phyloP scores from a whole-genome alignment of 2,113 vertebrate genomes.

The Pteropus alecto region DNA sequence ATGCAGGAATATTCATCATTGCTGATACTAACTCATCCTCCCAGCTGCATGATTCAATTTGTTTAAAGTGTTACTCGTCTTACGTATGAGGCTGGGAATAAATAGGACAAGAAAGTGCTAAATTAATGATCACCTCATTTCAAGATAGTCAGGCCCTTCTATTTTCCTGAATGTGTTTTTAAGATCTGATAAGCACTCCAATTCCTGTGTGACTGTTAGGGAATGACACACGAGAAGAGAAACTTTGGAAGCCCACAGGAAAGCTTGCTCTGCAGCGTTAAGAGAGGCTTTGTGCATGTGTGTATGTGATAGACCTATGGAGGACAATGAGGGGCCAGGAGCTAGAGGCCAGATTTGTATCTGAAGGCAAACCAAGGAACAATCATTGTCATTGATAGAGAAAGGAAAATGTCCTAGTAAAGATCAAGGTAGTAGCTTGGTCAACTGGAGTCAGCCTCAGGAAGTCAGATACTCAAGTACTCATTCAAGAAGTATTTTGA shows the following conservation, averaged over 20 bases:
- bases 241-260: neutral
- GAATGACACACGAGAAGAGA: neutral
- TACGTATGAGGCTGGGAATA: slow-evolving; percentile 50
- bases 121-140: slow-evolving; percentile 57
- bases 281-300: neutral
- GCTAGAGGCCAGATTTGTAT: neutral
- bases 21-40: slow-evolving; percentile 69
- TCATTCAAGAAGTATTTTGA: neutral
- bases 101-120: slow-evolving; percentile 55
- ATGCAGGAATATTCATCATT: slow-evolving; percentile 72
- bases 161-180: slow-evolving; percentile 40
- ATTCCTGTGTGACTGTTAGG: neutral
- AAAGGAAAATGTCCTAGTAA: neutral
- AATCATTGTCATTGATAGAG: neutral
- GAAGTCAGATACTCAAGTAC: neutral
- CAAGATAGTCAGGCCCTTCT: neutral
- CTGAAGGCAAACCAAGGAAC: neutral
- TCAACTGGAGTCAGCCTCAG: neutral
- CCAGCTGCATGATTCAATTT: slow-evolving; percentile 54
- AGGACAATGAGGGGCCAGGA: accelerated
- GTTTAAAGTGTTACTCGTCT: slow-evolving; percentile 61
- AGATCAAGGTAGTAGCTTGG: neutral
- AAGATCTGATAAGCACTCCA: neutral
- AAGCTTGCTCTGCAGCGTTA: neutral
- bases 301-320: neutral